Evolutionary conservation across 2,113 vertebrate species (phyloP).

Genomic region (Canis aureus): DNA sequence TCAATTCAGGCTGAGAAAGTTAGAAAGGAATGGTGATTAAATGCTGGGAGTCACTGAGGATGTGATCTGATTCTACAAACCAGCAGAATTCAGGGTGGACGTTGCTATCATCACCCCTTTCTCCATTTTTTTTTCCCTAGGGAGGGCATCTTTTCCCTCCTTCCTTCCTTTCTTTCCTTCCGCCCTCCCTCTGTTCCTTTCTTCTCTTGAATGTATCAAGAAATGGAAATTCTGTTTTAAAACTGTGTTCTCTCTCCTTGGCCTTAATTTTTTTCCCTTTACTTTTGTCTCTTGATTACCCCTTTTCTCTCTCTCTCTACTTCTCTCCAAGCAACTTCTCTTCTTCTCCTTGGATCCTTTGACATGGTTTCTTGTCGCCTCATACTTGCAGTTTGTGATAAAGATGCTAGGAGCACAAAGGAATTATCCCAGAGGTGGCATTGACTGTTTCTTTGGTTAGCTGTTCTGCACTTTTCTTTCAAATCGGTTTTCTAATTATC

Average conservation of each 20-base stretch:
- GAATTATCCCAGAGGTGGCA: background rate
- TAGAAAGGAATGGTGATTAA: slow-evolving; percentile 55
- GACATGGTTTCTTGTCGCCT: background rate
- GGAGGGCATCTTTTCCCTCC: background rate
- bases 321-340: background rate
- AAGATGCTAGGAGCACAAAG: background rate
- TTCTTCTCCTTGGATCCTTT: background rate
- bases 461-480: background rate
- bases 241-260: background rate
- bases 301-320: background rate
- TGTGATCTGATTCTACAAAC: background rate
- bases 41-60: background rate
- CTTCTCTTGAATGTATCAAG: background rate
- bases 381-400: background rate
- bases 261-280: background rate
- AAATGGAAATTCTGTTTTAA: slow-evolving; percentile 4
- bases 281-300: background rate
- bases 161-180: too few species aligned
- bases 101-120: background rate
- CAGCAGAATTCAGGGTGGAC: background rate
- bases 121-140: background rate
- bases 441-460: background rate
- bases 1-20: slow-evolving; percentile 43
- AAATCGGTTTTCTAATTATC: background rate
- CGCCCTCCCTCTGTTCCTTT: background rate